Evolutionary conservation across 2,888 invertebrate species (phyloP).

Genomic region (Watsonalla cultraria): DNA sequence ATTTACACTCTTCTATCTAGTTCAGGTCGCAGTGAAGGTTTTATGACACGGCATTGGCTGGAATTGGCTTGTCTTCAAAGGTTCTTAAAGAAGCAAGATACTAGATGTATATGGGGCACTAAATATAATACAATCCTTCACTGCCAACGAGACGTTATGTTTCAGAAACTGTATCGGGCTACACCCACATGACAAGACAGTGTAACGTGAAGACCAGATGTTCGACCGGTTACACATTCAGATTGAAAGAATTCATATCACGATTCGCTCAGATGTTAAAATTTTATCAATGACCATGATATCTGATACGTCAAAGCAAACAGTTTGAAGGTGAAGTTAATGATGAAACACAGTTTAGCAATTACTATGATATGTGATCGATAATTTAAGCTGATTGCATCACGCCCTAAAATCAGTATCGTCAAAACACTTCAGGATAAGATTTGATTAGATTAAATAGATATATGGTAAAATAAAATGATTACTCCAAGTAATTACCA

Average conservation of each 20-base stretch:
- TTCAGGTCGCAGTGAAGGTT: too few relatives aligned
- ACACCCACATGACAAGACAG: conserved; percentile 6
- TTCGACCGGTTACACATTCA: conserved; percentile 42
- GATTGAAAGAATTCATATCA: conserved; percentile 51
- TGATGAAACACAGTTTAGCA: conserved; percentile 7
- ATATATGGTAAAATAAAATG: too few relatives aligned
- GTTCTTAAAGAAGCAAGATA: too few relatives aligned
- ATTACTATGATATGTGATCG: not conserved
- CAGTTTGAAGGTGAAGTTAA: conserved; percentile 11
- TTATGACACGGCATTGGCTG: too few relatives aligned
- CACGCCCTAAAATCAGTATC: too few relatives aligned
- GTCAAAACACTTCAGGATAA: too few relatives aligned
- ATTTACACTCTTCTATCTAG: too few relatives aligned
- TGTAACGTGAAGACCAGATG: conserved; percentile 43
- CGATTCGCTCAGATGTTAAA: conserved; percentile 17
- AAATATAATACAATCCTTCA: not conserved
- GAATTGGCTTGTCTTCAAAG: too few relatives aligned
- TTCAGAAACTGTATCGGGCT: conserved; percentile 4
- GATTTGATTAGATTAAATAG: too few relatives aligned
- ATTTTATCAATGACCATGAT: conserved; percentile 13
- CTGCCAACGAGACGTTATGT: not conserved
- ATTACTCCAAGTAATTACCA: too few relatives aligned
- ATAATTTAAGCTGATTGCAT: too few relatives aligned
- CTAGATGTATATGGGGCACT: too few relatives aligned
- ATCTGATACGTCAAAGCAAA: conserved; percentile 6